Evolutionary conservation across 2,113 vertebrate genomes (phyloP), one percentile per base, ranked within the genome.

Genomic region (Mastomys natalensis): DNA sequence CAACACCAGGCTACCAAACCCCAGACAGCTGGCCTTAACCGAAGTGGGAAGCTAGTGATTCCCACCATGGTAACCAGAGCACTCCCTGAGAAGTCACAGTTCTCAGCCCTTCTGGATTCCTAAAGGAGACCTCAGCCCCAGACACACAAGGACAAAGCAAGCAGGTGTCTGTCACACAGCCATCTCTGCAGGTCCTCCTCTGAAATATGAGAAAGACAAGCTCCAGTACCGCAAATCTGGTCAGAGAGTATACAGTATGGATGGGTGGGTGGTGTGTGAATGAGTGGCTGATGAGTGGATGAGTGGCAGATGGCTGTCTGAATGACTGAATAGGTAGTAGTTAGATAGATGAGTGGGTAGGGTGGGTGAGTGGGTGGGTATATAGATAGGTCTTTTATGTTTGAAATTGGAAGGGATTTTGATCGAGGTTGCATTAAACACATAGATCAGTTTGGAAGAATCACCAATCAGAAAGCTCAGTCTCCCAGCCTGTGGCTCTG

Each of bases 161-260:
- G 37, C 55, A 86, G 64, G 17, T 5, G 2, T 51, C 40, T 76
- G 84, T 48, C 92, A 34, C 5, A 17, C 37, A 15, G 2, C 11
- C 10, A 1, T 13, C 10, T 40, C 68, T 87, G 31, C 17, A 8
- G 12, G 16, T 31, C 45, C 22, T 76, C 40, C 82, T 37, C 53
- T 24, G 24, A 72, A 64, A 62, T 6, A 11, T 11, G 15, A 6
- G 70, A 62, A 29, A 43, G 86, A 60, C 55, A 66, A 19, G 45
- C 40, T 24, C 45, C 31, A 11, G 22, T 19, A 1, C 3, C 0
- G 5, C 17, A 8, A 9, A 24, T 13, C 37, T 8, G n/a, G 10
- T 11, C 11, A 21, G 51, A 45, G 21, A 17, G 26, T 15, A 19
- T 13, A 62, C 3, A 10, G 53, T 62, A 3, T 40, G 19, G 51